These are phyloP conservation scores for Ephydatia muelleri DNA, from an alignment of 37 sponge, comb jelly and placozoan species.

Conservation along the genomic window DNA sequence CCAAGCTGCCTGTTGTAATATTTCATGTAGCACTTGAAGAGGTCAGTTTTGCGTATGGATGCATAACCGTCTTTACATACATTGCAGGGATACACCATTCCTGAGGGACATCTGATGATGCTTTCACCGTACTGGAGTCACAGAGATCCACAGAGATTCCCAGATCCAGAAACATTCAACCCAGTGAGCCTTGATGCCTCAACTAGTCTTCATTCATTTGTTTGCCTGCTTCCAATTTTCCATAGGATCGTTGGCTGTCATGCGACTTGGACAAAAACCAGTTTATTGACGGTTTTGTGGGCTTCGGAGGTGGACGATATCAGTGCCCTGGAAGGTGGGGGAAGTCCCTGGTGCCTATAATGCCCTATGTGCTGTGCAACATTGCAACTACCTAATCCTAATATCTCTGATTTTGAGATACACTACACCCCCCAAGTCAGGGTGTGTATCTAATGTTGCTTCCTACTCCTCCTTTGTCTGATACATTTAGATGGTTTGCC, in stretches of 20 bases:
- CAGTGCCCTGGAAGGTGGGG: slow-evolving; percentile 85
- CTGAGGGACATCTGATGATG: slow-evolving; percentile 70
- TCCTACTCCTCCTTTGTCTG: not conserved
- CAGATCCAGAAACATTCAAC: slow-evolving; percentile 73
- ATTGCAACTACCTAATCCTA: not conserved
- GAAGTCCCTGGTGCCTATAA: too few relatives aligned
- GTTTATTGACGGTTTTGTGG: slow-evolving; percentile 79
- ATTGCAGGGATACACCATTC: slow-evolving; percentile 63
- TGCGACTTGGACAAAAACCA: slow-evolving; percentile 71
- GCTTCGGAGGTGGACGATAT: slow-evolving; percentile 83
- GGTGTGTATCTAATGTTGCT: not conserved
- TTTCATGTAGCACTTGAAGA: too few relatives aligned
- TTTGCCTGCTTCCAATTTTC: not conserved
- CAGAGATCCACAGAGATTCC: slow-evolving; percentile 65
- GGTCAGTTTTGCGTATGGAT: too few relatives aligned
- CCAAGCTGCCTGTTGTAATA: too few relatives aligned
- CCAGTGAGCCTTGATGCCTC: slow-evolving; percentile 49
- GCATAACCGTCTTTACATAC: too few relatives aligned
- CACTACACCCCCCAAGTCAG: not conserved
- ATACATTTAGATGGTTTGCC: slow-evolving; percentile 72
- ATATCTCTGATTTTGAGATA: not conserved
- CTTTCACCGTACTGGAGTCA: slow-evolving; percentile 80
- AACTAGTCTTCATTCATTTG: not conserved
- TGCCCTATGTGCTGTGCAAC: too few relatives aligned
- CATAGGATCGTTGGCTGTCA: slow-evolving; percentile 72